Conservation (phyloP, 2,113 vertebrate genomes). For the Chascanopsetta lugubris region DNA sequence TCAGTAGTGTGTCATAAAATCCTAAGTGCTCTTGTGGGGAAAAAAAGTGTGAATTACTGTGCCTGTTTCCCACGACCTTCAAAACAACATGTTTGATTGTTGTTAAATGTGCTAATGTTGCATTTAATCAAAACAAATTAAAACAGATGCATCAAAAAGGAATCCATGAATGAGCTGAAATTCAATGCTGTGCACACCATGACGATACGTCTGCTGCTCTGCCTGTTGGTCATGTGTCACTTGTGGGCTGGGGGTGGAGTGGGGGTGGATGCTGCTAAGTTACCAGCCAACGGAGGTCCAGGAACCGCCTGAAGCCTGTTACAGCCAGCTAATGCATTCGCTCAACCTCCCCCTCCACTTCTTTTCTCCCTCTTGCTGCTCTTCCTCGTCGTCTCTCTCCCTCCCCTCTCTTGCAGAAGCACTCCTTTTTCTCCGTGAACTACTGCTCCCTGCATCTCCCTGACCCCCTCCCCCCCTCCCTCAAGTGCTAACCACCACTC, state of each 20-base stretch:
- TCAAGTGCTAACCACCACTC: conserved; percentile 62
- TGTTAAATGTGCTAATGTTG: neutral
- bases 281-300: conserved; percentile 66
- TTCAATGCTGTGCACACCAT: conserved; percentile 2
- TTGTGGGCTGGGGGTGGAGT: conserved; percentile 33
- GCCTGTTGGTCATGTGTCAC: conserved; percentile 62
- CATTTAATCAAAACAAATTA: no score
- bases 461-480: conserved; percentile 57
- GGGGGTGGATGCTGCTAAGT: conserved; percentile 65
- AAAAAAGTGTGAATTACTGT: neutral
- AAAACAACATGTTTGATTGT: neutral
- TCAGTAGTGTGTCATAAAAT: conserved; percentile 5
- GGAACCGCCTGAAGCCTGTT: conserved; percentile 77
- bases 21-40: neutral
- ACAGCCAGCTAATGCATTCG: conserved; percentile 76
- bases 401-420: conserved; percentile 59
- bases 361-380: conserved; percentile 51
- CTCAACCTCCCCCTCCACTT: conserved; percentile 62
- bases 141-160: no score
- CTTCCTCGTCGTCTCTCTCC: conserved; percentile 62
- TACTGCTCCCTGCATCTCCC: conserved; percentile 67
- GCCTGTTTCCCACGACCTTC: neutral
- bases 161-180: conserved; percentile 5
- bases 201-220: conserved; percentile 42
- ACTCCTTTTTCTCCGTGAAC: conserved; percentile 72